Base-by-base conservation (phyloP, 1,140 invertebrate genomes). In the Eubasilissa regina region DNA sequence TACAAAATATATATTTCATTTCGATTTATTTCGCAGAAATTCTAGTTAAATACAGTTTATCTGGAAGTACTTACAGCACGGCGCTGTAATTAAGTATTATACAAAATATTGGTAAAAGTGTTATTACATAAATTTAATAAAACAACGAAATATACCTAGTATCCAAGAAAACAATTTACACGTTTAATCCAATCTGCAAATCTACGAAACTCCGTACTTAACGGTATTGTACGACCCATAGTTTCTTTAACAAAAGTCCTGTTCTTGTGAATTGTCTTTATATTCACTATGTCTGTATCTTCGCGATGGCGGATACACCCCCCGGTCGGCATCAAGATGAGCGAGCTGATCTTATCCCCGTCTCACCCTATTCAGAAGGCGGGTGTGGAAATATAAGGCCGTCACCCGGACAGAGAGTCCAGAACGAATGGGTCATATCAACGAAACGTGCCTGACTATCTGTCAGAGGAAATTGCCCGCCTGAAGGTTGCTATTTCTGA, bases 391-490 rank as follows among this genome's bases (percentile, higher is more conserved):
- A 17, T 47, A 47, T 48, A 48, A 70, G 44, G 44, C 45, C 11
- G 19, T 17, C n/a, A 0, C 66, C 47, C 66, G 45, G 15, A 21
- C 66, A 70, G 44, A 17, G 12, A 43, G 72, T 56, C 51, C 51
- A 44, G 60, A 43, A 77, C 17, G 60, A 77, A 77, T 77, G 58
- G 75, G 47, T 55, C 75, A 66, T 77, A 77, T 68, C 60, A 68
- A 68, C n/a, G 47, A 55, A 77, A 77, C 75, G 75, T 77, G 75
- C 62, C 60, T 45, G 75, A 25, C 44, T 51, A 77, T 77, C 75
- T 64, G 58, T 77, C 75, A 77, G 60, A 45, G 58, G 47, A 75
- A 75, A 75, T 75, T 75, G 73, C 58, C 51, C 15, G 21, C 51
- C 55, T 43, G 53, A 74, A 74, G 72, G 25, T 68, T 47, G 51